Evolutionary conservation across 2,888 invertebrate genomes (phyloP).

Genomic region (Stenolophus ochropezus): DNA sequence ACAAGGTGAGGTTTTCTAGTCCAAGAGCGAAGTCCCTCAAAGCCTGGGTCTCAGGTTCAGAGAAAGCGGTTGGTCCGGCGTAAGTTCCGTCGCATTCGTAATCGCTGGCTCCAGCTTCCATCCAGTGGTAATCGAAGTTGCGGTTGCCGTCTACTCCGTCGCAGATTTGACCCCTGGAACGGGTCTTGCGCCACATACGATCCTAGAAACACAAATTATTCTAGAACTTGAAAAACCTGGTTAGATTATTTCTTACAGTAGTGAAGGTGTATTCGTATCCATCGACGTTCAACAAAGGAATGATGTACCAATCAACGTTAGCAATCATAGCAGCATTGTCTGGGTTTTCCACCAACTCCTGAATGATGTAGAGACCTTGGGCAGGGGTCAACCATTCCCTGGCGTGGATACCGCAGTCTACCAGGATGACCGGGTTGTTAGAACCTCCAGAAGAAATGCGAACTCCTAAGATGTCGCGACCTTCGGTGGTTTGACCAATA

Average conservation of each 20-base stretch:
- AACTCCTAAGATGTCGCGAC: conserved; percentile 77
- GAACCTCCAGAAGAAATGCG: conserved; percentile 77
- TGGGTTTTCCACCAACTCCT: conserved; percentile 78
- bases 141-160: conserved; percentile 66
- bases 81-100: conserved; percentile 70
- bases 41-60: conserved; percentile 74
- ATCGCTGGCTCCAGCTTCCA: conserved; percentile 62
- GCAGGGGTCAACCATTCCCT: conserved; percentile 85
- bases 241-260: too few relatives aligned
- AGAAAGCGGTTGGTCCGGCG: conserved; percentile 71
- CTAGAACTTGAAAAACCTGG: too few relatives aligned
- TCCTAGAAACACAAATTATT: neutral
- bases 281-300: conserved; percentile 85
- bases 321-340: conserved; percentile 76
- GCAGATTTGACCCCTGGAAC: conserved; percentile 66
- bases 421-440: conserved; percentile 77
- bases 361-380: conserved; percentile 79
- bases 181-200: conserved; percentile 67
- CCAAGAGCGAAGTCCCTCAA: conserved; percentile 77
- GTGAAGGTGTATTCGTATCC: conserved; percentile 79
- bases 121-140: conserved; percentile 65
- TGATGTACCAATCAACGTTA: conserved; percentile 79
- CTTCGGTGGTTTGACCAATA: conserved; percentile 78
- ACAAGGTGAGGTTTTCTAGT: conserved; percentile 76
- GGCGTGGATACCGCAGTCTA: conserved; percentile 79